Conservation (phyloP, 2,113 vertebrate genomes). For the Ictidomys tridecemlineatus region DNA sequence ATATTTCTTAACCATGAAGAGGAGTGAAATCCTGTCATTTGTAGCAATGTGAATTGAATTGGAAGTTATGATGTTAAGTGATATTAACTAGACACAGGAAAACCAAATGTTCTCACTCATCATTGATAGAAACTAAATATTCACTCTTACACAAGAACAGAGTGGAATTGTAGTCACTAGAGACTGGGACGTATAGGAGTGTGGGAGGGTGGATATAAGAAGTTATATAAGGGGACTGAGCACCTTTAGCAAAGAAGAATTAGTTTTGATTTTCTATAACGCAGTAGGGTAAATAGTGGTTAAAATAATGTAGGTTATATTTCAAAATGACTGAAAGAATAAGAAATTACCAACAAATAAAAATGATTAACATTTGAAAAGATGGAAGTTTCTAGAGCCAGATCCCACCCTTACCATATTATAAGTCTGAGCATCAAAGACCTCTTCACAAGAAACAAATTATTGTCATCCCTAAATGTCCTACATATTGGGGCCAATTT, state of each 20-base stretch:
- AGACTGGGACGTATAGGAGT: no score
- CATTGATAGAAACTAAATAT: background rate
- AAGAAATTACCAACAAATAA: background rate
- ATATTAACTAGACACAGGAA: background rate
- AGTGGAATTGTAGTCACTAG: background rate
- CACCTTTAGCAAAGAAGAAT: background rate
- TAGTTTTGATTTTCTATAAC: background rate
- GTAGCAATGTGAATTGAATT: background rate
- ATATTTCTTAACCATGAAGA: background rate
- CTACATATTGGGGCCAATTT: background rate
- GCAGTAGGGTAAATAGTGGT: background rate
- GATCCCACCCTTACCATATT: background rate
- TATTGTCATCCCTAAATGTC: background rate
- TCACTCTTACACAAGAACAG: background rate
- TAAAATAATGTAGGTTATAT: background rate
- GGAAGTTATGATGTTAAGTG: background rate
- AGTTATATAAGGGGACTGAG: background rate
- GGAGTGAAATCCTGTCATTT: background rate
- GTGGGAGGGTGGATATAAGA: accelerated
- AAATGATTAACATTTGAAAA: background rate
- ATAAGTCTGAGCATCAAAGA: background rate
- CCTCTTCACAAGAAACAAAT: background rate
- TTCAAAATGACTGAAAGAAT: background rate
- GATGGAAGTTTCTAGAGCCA: background rate
- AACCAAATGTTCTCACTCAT: background rate